phyloP scores from a whole-genome alignment of 2,113 vertebrate genomes.

The Donacobius atricapilla region DNA sequence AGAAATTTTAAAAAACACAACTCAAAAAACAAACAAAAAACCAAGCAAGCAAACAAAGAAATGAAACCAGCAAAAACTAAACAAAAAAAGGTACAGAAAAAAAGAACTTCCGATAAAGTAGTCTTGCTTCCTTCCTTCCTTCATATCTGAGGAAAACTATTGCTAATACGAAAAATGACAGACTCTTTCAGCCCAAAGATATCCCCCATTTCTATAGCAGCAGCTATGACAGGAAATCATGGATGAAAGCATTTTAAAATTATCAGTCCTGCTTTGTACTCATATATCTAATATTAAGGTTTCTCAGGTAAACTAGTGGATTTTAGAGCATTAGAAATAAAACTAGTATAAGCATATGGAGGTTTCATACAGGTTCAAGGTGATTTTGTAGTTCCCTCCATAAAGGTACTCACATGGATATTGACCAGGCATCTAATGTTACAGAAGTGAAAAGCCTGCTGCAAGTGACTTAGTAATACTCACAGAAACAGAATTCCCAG shows the following conservation, averaged over 20 bases:
- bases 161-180: not conserved
- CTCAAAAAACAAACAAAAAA: not conserved
- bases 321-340: not conserved
- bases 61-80: not conserved
- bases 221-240: not conserved
- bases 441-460: not conserved
- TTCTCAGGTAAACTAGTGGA: not conserved
- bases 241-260: not conserved
- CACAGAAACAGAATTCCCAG: not conserved
- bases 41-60: accelerated
- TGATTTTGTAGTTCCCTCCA: not conserved
- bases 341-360: not conserved
- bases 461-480: not conserved
- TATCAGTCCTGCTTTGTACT: not conserved
- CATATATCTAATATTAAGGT: not conserved
- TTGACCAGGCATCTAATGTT: not conserved
- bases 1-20: not conserved
- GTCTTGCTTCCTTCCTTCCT: not conserved
- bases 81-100: not conserved
- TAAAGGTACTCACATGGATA: not conserved
- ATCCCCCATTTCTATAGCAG: accelerated
- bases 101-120: accelerated
- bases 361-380: not conserved
- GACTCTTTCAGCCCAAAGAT: not conserved
- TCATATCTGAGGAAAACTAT: not conserved